Percentiles rank a stretch among this genome's conserved stretches.
Evolutionary conservation across 2,113 vertebrate genomes (phyloP).

Genomic region (Alethe diademata): DNA sequence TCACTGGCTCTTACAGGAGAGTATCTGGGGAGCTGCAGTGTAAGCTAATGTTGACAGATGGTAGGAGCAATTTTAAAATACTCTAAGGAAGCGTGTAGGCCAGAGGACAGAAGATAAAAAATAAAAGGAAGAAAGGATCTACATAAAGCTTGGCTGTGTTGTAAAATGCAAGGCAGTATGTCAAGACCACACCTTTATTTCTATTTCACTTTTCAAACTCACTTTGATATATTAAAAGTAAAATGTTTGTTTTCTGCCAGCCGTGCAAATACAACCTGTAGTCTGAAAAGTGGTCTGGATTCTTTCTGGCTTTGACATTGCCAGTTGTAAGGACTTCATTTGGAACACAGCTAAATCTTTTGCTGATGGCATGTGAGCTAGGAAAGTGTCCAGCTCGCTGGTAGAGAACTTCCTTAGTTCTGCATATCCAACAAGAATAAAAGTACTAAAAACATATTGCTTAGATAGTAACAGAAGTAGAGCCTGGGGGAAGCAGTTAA

Average conservation of each 20-base stretch:
- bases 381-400: constrained; percentile 23
- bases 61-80: constrained; percentile 24
- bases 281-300: constrained; percentile 20
- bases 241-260: neutral
- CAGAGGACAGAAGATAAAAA: constrained; percentile 14
- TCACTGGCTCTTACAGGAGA: neutral
- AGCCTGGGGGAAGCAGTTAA: neutral
- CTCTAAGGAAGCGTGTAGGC: neutral
- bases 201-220: neutral
- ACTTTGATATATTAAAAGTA: neutral
- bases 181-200: neutral
- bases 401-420: neutral
- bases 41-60: constrained; percentile 9
- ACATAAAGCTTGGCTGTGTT: neutral
- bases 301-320: constrained; percentile 38
- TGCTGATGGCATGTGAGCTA: neutral
- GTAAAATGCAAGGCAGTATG: neutral
- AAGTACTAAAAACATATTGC: neutral
- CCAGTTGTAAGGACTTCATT: neutral
- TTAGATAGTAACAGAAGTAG: neutral
- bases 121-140: neutral
- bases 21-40: neutral
- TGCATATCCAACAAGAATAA: neutral
- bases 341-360: constrained; percentile 21
- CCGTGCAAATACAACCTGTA: neutral